Base-by-base conservation (phyloP, 2,113 vertebrate species). In the Kryptolebias marmoratus region DNA sequence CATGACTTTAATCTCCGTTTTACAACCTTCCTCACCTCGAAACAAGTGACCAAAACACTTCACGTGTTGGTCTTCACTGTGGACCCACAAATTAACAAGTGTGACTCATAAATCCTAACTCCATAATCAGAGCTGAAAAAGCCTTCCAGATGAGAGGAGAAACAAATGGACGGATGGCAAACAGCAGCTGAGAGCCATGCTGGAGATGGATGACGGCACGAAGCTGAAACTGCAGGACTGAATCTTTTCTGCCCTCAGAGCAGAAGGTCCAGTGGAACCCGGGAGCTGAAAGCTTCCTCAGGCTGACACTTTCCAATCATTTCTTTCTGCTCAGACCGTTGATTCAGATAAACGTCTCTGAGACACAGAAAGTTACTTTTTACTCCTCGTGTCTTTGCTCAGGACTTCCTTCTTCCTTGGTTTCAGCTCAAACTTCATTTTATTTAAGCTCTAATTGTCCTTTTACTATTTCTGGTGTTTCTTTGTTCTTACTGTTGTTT, bases 161-260 rank as follows among this genome's bases (percentile, higher is more conserved):
- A 47, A 47, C 55, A 2, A 61, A 82, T 72, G 31, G 71, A 84
- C 73, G 45, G 0, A 39, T 49, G 13, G 32, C 32, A 4, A 36
- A 36, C 66, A 52, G 70, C n/a, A 77, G 44, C 16, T 59, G 59
- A 5, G 57, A 78, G 58, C 49, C 55, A 56, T 14, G 11, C 57
- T 36, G 16, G 55, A 79, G 72, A 81, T 28, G 45, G 65, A 76
- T 45, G 72, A 69, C 30, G 13, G 71, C 18, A 11, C 14, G 9
- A 72, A 64, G 55, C 50, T 77, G 15, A 68, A 71, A 62, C 65
- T 49, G 36, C n/a, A 6, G 65, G 58, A 71, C 73, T 79, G 59
- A 82, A 84, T 84, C 54, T 59, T 68, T 72, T 31, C n/a, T 68
- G 44, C 65, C 74, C 48, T 79, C 63, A 44, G 77, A 72, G 32